Conservation (phyloP, 2,888 invertebrate species). For the Calephelis perditalis region DNA sequence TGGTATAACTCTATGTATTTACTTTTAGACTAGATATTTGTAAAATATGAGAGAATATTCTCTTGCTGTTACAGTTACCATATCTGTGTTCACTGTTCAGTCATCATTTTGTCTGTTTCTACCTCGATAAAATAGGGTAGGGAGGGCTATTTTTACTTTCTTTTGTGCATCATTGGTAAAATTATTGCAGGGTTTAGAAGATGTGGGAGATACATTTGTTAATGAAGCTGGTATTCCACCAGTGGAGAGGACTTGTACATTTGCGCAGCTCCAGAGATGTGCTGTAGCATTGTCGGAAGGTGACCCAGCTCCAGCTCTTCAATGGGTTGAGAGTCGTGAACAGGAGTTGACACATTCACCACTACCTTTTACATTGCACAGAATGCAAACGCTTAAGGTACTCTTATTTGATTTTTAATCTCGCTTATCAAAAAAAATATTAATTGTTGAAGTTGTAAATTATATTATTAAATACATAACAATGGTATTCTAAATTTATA, state of each 20-base stretch:
- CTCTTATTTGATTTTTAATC: not conserved
- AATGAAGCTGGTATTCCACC: constrained; percentile 71
- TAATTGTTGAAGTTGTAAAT: too few species aligned
- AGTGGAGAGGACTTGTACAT: constrained; percentile 62
- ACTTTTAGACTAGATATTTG: too few species aligned
- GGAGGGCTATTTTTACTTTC: too few species aligned
- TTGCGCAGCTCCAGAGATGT: constrained; percentile 84
- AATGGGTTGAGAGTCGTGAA: constrained; percentile 90
- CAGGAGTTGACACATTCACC: constrained; percentile 81
- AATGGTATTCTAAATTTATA: too few species aligned
- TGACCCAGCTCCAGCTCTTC: constrained; percentile 90
- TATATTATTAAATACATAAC: too few species aligned
- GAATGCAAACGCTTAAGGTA: constrained; percentile 68
- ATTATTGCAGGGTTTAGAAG: constrained; percentile 82
- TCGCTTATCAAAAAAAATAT: too few species aligned
- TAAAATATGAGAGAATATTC: too few species aligned
- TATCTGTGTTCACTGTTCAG: too few species aligned
- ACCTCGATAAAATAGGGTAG: too few species aligned
- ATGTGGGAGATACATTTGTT: constrained; percentile 88
- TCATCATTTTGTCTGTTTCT: too few species aligned
- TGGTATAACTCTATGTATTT: too few species aligned
- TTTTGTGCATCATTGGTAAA: not conserved
- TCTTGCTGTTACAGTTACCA: too few species aligned
- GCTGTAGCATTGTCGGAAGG: constrained; percentile 89
- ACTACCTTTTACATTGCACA: constrained; percentile 65